Conservation (phyloP, 30 jellyfish, hydroid and myxozoan species). For the Chrysaora quinquecirrha region DNA sequence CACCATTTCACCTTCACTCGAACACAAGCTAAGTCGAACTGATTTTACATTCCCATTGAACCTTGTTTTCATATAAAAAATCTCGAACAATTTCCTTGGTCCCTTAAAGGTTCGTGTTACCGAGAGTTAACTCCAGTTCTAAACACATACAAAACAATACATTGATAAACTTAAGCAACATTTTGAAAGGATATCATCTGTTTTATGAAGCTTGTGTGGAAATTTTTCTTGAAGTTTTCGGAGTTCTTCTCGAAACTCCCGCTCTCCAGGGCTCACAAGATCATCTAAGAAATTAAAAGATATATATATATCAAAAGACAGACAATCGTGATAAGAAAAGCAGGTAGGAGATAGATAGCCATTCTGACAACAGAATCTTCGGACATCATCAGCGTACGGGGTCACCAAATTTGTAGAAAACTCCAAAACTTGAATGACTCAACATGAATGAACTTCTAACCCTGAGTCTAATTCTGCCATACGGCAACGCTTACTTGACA, state of each 20-base stretch:
- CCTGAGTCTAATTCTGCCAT: too few species aligned
- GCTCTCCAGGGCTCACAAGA: slow-evolving; percentile 74
- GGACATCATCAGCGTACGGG: background rate
- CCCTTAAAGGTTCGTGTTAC: background rate
- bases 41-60: too few species aligned
- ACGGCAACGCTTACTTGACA: too few species aligned
- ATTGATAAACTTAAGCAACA: slow-evolving; percentile 14
- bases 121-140: background rate
- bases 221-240: slow-evolving; percentile 62
- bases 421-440: background rate
- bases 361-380: background rate
- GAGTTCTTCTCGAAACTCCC: slow-evolving; percentile 71
- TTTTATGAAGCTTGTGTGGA: slow-evolving; percentile 72
- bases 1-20: too few species aligned
- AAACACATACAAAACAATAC: background rate
- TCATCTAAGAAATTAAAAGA: slow-evolving; percentile 10
- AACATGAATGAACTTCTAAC: background rate
- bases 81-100: background rate
- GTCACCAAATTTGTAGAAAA: background rate
- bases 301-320: background rate
- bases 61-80: background rate
- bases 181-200: slow-evolving; percentile 62
- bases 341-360: too few species aligned
- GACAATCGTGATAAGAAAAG: too few species aligned
- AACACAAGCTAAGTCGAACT: too few species aligned